Evolutionary conservation across 2,113 vertebrate species (phyloP), one percentile per base, ranked within the genome.

Genomic region (Corydoras sp.): DNA sequence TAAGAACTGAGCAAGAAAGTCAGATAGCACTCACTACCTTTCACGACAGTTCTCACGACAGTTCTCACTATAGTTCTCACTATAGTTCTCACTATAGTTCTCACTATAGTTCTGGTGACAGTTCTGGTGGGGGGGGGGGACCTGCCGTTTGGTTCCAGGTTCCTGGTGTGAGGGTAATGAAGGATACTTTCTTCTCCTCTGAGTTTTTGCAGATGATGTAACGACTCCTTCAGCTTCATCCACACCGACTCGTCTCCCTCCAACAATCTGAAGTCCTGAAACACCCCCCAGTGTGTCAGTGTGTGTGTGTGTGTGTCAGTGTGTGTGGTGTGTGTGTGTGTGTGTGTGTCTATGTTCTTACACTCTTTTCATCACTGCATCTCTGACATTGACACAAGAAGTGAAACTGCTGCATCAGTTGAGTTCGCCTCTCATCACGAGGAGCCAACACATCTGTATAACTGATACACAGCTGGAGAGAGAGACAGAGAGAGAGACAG

Each of bases 381-480:
- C 87, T 84, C 5, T 53, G 24, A 51, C 93, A 95, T 61, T 91
- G 84, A 65, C 93, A 95, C 6, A 84, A 83, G 69, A 95, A 95
- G 85, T 90, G 91, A 79, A 92, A 94, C 53, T 94, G 93, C 58
- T 86, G 85, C 77, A 81, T 10, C 65, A 92, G 83, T 2, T 90
- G 90, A 48, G 85, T 77, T 67, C 75, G 85, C 61, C 93, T 90
- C 24, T 92, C 90, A 4, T 63, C 69, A 15, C 88, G 89, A 30
- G 91, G 88, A 79, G 88, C 81, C 81, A 92, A 77, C n/a, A 89
- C 81, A 68, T 93, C 93, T 76, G 90, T 84, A 43, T 95, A 95
- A 82, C 92, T 93, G 85, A 95, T 89, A 62, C 90, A 93, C 74
- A 95, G 88, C 93, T 95, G 79, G 24, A 72, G 72, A 66, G 4